Evolutionary conservation across 2,113 vertebrate genomes (phyloP).

Genomic region (Seriola aureovittata): DNA sequence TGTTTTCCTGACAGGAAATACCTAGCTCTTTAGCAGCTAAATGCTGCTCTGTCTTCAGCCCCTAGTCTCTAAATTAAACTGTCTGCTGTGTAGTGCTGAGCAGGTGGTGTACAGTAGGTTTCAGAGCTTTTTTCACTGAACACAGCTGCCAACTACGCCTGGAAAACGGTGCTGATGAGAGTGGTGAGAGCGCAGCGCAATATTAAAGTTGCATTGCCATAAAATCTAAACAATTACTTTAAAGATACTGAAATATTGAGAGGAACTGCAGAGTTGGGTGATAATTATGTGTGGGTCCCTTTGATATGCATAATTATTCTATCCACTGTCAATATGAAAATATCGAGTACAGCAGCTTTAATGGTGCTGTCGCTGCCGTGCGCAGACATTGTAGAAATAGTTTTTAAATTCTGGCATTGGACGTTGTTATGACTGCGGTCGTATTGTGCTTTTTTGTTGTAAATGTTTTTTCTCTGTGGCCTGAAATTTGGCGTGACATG

Average conservation of each 20-base stretch:
- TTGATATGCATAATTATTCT: background rate
- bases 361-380: background rate
- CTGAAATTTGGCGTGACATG: too few species aligned
- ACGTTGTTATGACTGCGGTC: background rate
- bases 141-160: constrained; percentile 1
- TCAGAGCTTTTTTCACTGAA: background rate
- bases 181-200: background rate
- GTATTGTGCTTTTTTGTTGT: too few species aligned
- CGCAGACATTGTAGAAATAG: background rate
- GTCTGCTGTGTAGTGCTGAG: background rate
- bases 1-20: background rate
- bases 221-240: background rate
- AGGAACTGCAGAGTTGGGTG: background rate
- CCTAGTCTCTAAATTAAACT: background rate
- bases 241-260: background rate
- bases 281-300: background rate
- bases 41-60: background rate
- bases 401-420: background rate
- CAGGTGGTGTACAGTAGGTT: background rate
- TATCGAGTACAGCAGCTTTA: background rate
- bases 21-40: background rate
- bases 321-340: too few species aligned
- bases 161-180: background rate
- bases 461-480: too few species aligned
- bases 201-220: background rate